Evolutionary conservation across 2,888 invertebrate species (phyloP), one percentile per base, ranked within the genome.

Genomic region (Abrostola tripartita): DNA sequence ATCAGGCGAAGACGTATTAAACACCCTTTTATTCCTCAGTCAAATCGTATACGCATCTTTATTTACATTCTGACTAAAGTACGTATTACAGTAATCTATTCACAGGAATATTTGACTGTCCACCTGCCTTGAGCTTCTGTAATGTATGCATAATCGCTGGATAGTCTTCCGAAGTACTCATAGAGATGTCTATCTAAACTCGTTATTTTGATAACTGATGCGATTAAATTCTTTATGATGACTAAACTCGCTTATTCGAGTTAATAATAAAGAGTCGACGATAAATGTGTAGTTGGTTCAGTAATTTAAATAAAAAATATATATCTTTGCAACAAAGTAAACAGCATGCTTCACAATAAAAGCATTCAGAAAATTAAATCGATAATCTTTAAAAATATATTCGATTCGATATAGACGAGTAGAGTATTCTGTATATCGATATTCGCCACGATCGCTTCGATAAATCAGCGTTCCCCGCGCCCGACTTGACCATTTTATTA

Each of bases 401-500:
- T 75, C 71, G 59, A 69, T 81, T 77, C 76, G 74, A 79, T 73
- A 68, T 60, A 64, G 63, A 61, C 60, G 54, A 64, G 71, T 61
- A 74, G 44, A 47, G 76, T 61, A 79, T 74, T 73, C 78, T 74
- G 71, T 67, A 65, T 69, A 81, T 81, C 79, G 81, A 81, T 74
- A 82, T 68, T 76, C 52, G 54, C 56, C 63, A 64, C 58, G 62
- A 72, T 74, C 54, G 69, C 54, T 56, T 73, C 79, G 80, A 89
- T 90, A 91, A 91, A 90, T 90, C 89, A 87, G 78, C 79, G 81
- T 75, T 65, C 78, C 79, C 76, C 76, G 76, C 76, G 74, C 68
- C 81, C 74, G 68, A 74, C 75, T 84, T 84, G 85, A 87, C 84
- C 85, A 83, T 89, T 90, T 90, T 91, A 92, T 91, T 91, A 89